Evolutionary conservation across 1,140 invertebrate genomes (phyloP), one percentile per base, ranked within the genome.

Genomic region (Globodera ellingtonae): DNA sequence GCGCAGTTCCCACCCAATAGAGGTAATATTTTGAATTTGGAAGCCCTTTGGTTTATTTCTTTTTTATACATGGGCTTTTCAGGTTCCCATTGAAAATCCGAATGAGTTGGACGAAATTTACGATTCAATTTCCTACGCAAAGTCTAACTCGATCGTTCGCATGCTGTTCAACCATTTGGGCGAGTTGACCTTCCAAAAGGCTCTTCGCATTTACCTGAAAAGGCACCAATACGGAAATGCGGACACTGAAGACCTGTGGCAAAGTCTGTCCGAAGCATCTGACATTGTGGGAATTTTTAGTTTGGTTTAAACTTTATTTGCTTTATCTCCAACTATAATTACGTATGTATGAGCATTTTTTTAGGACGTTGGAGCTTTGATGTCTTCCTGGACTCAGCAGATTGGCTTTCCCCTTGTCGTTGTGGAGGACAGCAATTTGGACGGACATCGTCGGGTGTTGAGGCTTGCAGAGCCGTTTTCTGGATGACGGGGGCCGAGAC

Each of bases 91-190:
- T 59, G 80, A 88, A 18, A 85, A 87, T 81, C 85, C 85, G 21
- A 82, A 79, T 56, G 85, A 86, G 62, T 59, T 86, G 6, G 80
- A 87, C 24, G 83, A 82, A n/a, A 86, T 86, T n/a, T 86, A 86
- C 80, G 91, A 91, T 87, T 85, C 87, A 24, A 91, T 91, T 74
- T 91, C 91, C 13, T 91, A 91, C 85, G 89, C 89, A 79, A 91
- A 91, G 83, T 90, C 90, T 4, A 90, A 90, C 0, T 95, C 94
- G 56, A 93, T 98, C 3, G 97, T 98, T 72, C 92, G 96, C 83
- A 99, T 99, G 97, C 91, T 99, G 65, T 95, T 97, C 89, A 93
- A 94, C 86, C 98, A 96, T 86, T 94, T 99, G 86, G 96, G 96
- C 10, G 95, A 97, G 83, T 83, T 86, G 90, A 94, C 94, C 89